Base-by-base conservation (phyloP, 2,888 invertebrate genomes). In the Torymus auratus region DNA sequence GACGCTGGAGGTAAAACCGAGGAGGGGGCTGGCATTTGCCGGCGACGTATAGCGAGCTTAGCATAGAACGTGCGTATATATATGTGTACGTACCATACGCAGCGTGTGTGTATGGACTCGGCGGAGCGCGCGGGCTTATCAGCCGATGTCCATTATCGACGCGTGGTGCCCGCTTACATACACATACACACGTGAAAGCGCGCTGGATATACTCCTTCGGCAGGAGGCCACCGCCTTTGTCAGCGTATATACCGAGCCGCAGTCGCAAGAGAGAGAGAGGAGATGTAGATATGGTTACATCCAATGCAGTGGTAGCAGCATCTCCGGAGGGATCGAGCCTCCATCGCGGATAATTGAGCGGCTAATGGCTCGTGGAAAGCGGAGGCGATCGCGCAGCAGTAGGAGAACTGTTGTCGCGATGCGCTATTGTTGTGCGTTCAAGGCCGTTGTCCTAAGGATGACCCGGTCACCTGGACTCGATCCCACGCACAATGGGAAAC, bases 261-360 rank as follows among this genome's bases (percentile, higher is more conserved):
- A 20, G 20, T 20, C 20, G 20, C 20, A 2, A 28, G 28, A 5
- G 28, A 28, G 28, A 28, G 28, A 2, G 5, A 28, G 28, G 5
- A 28, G 28, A 28, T 28, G 7, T 28, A 28, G 28, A 28, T 28
- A 28, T 28, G 28, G 28, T 28, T 2, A 28, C 28, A 7, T 28
- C 28, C 2, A 28, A 28, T 28, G 7, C 28, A 28, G 28, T 4
- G 0, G 7, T 0, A 4, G 28, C 7, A 5, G 28, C 28, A 28
- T 28, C 28, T 28, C 28, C 28, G 7, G 28, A 28, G 28, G 28
- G 28, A 28, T 28, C 28, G 65, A n/a, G 20, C 41, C 23, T 20
- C n/a, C 12, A 56, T 20, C 74, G 65, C 65, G 67, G 67, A 74
- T 74, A 74, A 74, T 74, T 74, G 74, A 65, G 65, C 74, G 58